Evolutionary conservation across 2,113 vertebrate species (phyloP).

Genomic region (Phrynosoma blainvillii): DNA sequence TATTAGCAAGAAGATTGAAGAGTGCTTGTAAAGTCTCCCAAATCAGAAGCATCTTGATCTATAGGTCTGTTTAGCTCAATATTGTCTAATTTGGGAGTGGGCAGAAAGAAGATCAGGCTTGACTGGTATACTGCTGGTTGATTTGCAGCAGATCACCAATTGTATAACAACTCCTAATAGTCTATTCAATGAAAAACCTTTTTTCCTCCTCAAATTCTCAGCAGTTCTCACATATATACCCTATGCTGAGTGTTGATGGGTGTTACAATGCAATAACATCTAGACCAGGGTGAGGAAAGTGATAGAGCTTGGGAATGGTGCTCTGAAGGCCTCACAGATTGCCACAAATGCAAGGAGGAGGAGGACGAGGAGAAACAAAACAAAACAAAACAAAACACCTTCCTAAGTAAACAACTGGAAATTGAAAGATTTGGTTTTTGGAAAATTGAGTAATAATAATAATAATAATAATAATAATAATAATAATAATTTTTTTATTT

Average conservation of each 20-base stretch:
- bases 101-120: not conserved
- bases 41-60: not conserved
- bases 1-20: rapidly evolving
- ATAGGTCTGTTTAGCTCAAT: not conserved
- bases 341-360: not conserved
- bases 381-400: no score
- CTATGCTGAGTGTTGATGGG: not conserved
- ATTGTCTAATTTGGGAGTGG: not conserved
- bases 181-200: not conserved
- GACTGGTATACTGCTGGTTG: no score
- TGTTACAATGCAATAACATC: not conserved
- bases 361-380: no score
- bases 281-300: not conserved
- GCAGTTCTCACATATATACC: not conserved
- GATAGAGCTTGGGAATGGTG: not conserved
- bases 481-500: no score
- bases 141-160: not conserved
- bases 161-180: not conserved
- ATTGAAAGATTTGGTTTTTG: not conserved
- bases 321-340: not conserved
- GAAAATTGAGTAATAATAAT: no score
- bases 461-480: no score
- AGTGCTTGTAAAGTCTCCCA: not conserved
- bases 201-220: no score
- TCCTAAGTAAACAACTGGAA: no score